Percentiles rank a stretch among this genome's conserved stretches.
Conservation (phyloP, 2,113 vertebrate species). For the Corydoras sp. region DNA sequence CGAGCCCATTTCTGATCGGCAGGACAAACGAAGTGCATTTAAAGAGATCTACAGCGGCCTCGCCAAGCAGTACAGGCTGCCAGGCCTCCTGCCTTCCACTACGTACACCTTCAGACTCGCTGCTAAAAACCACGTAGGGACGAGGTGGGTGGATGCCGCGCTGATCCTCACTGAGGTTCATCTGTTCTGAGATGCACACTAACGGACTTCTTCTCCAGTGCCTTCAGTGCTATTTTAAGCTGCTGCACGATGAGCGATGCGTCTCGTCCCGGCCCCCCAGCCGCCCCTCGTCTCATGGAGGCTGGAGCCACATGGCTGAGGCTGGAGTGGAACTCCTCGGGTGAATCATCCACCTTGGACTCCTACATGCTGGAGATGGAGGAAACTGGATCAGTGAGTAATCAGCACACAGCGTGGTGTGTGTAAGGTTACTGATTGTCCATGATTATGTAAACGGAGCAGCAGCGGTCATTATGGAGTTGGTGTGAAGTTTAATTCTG, state of each 20-base stretch:
- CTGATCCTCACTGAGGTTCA: too few species aligned
- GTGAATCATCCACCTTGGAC: slow-evolving; percentile 46
- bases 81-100: slow-evolving; percentile 65
- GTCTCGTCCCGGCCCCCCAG: slow-evolving; percentile 52
- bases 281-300: slow-evolving; percentile 51
- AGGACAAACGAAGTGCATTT: slow-evolving; percentile 69
- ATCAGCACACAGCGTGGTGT: background rate
- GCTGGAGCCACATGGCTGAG: slow-evolving; percentile 63
- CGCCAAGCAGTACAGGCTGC: slow-evolving; percentile 72
- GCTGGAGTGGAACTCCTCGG: slow-evolving; percentile 63
- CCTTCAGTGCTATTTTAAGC: slow-evolving; percentile 64
- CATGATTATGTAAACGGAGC: too few species aligned
- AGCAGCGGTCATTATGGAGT: too few species aligned
- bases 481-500: too few species aligned
- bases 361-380: slow-evolving; percentile 74
- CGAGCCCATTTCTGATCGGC: background rate
- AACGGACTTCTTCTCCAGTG: slow-evolving; percentile 46
- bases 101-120: slow-evolving; percentile 72
- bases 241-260: slow-evolving; percentile 62
- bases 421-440: too few species aligned
- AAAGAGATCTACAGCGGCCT: slow-evolving; percentile 72
- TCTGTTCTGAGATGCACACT: too few species aligned
- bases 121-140: slow-evolving; percentile 72
- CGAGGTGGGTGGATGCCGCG: slow-evolving; percentile 58
- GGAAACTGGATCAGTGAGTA: slow-evolving; percentile 70